Evolutionary conservation across 1,140 invertebrate genomes (phyloP).

Genomic region (Samia ricini): DNA sequence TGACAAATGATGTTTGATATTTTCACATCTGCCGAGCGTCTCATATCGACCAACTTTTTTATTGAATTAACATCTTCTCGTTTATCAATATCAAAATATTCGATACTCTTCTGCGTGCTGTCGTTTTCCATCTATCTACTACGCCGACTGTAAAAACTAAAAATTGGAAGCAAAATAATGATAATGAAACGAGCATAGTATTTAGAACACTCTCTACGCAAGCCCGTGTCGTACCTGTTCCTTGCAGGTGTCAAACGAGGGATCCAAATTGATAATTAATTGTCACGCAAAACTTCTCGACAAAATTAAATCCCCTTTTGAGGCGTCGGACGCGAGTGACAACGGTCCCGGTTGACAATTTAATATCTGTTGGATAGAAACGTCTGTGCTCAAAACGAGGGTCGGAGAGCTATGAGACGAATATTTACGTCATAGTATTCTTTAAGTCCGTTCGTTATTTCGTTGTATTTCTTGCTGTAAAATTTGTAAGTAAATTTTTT

Average conservation of each 20-base stretch:
- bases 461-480: not conserved
- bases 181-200: too few species aligned
- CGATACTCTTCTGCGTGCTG: too few species aligned
- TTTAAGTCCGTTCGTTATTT: not conserved
- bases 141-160: too few species aligned
- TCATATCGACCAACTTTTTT: too few species aligned
- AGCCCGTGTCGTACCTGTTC: constrained; percentile 3
- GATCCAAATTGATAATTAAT: constrained; percentile 71
- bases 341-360: constrained; percentile 68
- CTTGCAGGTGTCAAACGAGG: constrained; percentile 58
- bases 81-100: too few species aligned
- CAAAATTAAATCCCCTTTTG: constrained; percentile 70
- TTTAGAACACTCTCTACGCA: not conserved
- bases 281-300: constrained; percentile 63
- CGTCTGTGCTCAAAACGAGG: constrained; percentile 27
- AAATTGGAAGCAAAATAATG: too few species aligned
- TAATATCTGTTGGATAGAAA: constrained; percentile 63
- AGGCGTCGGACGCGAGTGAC: constrained; percentile 53
- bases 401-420: not conserved
- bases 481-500: not conserved
- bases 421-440: not conserved
- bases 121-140: too few species aligned
- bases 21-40: too few species aligned
- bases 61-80: too few species aligned
- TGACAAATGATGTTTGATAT: too few species aligned